Evolutionary conservation across 2,797 vertebrate genomes (phyloP).

Genomic region (Intellagama lesueurii): DNA sequence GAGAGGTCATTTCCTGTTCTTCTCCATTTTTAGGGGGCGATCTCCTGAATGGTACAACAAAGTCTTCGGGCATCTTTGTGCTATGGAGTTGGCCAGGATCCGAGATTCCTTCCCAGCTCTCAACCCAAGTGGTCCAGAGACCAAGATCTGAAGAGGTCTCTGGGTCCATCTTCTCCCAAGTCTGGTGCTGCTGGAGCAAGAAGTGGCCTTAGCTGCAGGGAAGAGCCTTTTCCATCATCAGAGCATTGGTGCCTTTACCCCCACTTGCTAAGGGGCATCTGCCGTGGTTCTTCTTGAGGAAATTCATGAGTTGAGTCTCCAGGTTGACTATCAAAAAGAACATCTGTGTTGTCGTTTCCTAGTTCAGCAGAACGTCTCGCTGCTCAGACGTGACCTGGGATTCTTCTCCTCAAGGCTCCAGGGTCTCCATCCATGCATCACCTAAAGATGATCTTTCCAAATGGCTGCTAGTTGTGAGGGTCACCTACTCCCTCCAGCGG

Average conservation of each 20-base stretch:
- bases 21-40: constrained; percentile 79
- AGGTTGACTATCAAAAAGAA: background rate
- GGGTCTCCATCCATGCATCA: background rate
- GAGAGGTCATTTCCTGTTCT: background rate
- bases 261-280: background rate
- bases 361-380: accelerated
- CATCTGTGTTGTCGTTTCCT: accelerated
- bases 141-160: constrained; percentile 75
- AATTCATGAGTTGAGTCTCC: background rate
- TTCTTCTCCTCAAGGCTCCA: background rate
- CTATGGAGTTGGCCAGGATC: constrained; percentile 86
- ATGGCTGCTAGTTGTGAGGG: background rate
- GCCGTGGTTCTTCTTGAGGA: background rate
- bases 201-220: background rate
- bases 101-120: constrained; percentile 84
- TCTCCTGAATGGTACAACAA: constrained; percentile 92
- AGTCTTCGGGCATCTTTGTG: constrained; percentile 87
- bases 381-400: background rate
- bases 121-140: constrained; percentile 78
- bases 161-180: background rate
- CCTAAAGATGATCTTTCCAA: accelerated
- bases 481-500: background rate
- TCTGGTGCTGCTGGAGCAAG: constrained; percentile 23
- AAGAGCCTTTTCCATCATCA: background rate
- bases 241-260: background rate